A percentile compares a stretch with the other conserved stretches of the same genome.
phyloP scores from a whole-genome alignment of 2,113 vertebrate genomes.

The Mixornis gularis region DNA sequence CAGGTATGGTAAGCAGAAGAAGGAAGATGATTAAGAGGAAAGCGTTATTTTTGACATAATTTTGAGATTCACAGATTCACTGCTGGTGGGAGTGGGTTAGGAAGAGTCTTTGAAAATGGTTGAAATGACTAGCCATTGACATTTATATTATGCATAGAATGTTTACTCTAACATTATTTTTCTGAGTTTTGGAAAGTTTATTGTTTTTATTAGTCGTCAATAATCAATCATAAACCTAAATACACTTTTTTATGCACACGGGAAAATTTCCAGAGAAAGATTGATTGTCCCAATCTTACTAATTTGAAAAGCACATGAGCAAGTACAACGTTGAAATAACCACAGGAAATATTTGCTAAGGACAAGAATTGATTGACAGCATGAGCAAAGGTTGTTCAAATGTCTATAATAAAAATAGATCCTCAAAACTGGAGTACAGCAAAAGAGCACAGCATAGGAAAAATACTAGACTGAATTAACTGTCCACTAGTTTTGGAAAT shows the following conservation, averaged over 20 bases:
- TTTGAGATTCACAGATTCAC: background rate
- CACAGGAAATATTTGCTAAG: background rate
- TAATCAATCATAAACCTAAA: background rate
- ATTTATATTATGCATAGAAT: background rate
- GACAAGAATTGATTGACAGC: background rate
- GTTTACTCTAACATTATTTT: background rate
- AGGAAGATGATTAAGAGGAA: background rate
- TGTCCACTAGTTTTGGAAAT: background rate
- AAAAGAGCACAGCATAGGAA: background rate
- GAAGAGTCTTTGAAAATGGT: background rate
- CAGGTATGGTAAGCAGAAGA: background rate
- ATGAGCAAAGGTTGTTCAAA: background rate
- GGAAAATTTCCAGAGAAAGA: background rate
- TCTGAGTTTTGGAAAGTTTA: background rate
- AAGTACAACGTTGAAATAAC: background rate
- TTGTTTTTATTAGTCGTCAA: background rate
- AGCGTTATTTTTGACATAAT: background rate
- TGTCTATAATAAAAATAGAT: background rate
- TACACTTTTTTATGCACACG: background rate
- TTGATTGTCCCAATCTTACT: background rate
- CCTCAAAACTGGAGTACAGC: background rate
- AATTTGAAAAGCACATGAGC: background rate
- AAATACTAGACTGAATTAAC: background rate
- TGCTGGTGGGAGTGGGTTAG: background rate
- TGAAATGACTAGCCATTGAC: background rate